A percentile compares a stretch with the other conserved stretches of the same genome.
Evolutionary conservation across 2,888 invertebrate species (phyloP).

Genomic region (Tinea semifulvella): DNA sequence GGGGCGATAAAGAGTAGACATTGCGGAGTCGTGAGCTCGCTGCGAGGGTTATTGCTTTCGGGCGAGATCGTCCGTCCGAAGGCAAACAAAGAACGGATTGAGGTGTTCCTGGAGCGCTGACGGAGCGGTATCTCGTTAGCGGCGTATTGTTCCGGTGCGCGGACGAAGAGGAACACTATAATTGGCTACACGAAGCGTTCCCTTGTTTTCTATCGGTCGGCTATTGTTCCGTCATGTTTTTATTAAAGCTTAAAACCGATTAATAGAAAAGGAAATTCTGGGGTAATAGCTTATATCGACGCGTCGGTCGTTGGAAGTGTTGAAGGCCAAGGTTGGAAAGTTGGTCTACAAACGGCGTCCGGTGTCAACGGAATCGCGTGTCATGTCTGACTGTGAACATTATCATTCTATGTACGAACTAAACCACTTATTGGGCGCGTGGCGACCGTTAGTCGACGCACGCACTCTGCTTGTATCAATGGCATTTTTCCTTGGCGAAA

Average conservation of each 20-base stretch:
- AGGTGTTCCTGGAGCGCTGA: slow-evolving; percentile 42
- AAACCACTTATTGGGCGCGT: slow-evolving; percentile 62
- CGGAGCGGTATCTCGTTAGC: slow-evolving; percentile 41
- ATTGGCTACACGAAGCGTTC: slow-evolving; percentile 26
- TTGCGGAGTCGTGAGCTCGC: slow-evolving; percentile 55
- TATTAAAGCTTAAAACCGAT: background rate
- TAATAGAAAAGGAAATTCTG: slow-evolving; percentile 13
- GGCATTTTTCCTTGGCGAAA: slow-evolving; percentile 61
- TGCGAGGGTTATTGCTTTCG: slow-evolving; percentile 57
- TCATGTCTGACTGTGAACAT: slow-evolving; percentile 49
- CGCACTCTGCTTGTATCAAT: slow-evolving; percentile 61
- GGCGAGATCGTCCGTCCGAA: slow-evolving; percentile 47
- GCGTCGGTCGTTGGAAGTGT: background rate
- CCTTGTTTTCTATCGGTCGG: slow-evolving; percentile 21
- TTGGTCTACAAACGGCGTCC: slow-evolving; percentile 43
- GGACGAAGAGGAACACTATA: slow-evolving; percentile 20
- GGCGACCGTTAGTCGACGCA: slow-evolving; percentile 59
- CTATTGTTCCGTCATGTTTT: slow-evolving; percentile 6
- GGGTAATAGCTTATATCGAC: slow-evolving; percentile 10
- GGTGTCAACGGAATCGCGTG: slow-evolving; percentile 44
- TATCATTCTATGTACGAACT: slow-evolving; percentile 60
- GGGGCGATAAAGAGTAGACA: slow-evolving; percentile 54
- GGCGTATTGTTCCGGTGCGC: slow-evolving; percentile 34
- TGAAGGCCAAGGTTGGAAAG: slow-evolving; percentile 51
- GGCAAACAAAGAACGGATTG: slow-evolving; percentile 52